Conservation (phyloP, 2,888 invertebrate species). For the Dolichopus griseipennis region DNA sequence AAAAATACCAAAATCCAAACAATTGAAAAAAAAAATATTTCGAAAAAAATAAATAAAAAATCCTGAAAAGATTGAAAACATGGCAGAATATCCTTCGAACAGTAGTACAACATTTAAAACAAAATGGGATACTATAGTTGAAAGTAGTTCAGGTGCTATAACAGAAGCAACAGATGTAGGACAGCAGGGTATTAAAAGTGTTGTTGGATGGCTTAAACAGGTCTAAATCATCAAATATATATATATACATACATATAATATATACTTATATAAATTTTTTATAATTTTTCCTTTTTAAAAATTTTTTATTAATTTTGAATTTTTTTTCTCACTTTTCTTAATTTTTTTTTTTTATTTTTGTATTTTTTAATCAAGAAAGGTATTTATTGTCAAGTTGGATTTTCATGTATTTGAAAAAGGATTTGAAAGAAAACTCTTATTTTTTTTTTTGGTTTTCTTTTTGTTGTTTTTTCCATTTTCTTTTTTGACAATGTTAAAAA, state of each 20-base stretch:
- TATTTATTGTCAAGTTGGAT: too few relatives aligned
- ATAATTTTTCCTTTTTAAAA: constrained; percentile 8
- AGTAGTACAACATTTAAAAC: constrained; percentile 54
- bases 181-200: constrained; percentile 53
- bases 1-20: too few relatives aligned
- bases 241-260: background rate
- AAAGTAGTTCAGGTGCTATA: constrained; percentile 59
- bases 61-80: constrained; percentile 26
- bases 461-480: too few relatives aligned
- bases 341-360: constrained; percentile 10
- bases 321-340: too few relatives aligned
- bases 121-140: constrained; percentile 64
- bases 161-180: constrained; percentile 40
- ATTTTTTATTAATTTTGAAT: constrained; percentile 14
- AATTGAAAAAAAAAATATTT: too few relatives aligned
- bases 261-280: background rate
- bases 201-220: constrained; percentile 78
- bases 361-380: background rate
- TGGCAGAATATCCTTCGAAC: constrained; percentile 63
- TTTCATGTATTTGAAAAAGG: too few relatives aligned
- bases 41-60: too few relatives aligned
- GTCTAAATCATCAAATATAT: constrained; percentile 34
- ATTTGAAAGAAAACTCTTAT: too few relatives aligned
- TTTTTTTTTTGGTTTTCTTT: too few relatives aligned
- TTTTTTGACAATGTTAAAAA: too few relatives aligned